These are phyloP conservation scores for Stenolophus ochropezus DNA, from an alignment of 2,888 invertebrate genomes.

Conservation along the genomic window DNA sequence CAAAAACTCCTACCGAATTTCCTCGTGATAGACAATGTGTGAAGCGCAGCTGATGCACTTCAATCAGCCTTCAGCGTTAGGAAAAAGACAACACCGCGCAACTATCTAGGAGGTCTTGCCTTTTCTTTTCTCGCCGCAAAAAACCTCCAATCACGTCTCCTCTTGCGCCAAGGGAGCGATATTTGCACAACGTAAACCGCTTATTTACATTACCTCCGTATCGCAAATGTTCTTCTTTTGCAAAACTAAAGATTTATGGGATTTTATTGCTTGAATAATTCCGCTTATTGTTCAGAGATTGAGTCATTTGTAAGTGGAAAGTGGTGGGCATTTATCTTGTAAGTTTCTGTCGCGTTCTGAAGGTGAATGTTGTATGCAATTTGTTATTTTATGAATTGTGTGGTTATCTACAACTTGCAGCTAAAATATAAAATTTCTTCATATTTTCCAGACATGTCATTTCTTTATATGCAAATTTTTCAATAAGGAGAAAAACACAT, in stretches of 20 bases:
- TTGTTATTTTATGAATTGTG: slow-evolving; percentile 18
- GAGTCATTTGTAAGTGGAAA: slow-evolving; percentile 24
- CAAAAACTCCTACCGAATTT: slow-evolving; percentile 2
- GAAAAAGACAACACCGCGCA: slow-evolving; percentile 13
- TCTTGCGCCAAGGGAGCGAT: not conserved
- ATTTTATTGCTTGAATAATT: slow-evolving; percentile 21
- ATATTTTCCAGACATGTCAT: not conserved
- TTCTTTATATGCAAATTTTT: not conserved
- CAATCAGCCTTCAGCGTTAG: slow-evolving; percentile 17
- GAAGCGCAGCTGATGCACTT: slow-evolving; percentile 42
- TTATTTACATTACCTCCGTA: slow-evolving; percentile 2
- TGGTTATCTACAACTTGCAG: not conserved
- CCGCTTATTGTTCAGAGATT: slow-evolving; percentile 12
- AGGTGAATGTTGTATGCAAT: slow-evolving; percentile 8
- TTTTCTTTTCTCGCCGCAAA: not conserved
- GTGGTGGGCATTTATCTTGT: slow-evolving; percentile 13
- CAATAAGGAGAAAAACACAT: not conserved
- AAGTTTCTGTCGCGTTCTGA: slow-evolving; percentile 7
- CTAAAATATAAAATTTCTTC: slow-evolving; percentile 1
- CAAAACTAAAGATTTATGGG: slow-evolving; percentile 28
- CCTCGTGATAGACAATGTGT: not conserved
- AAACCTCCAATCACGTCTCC: slow-evolving; percentile 6
- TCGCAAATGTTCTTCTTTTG: not conserved
- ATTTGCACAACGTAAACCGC: not conserved
- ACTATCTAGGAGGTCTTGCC: slow-evolving; percentile 9